Evolutionary conservation across 2,888 invertebrate genomes (phyloP).

Genomic region (Tipula unca): DNA sequence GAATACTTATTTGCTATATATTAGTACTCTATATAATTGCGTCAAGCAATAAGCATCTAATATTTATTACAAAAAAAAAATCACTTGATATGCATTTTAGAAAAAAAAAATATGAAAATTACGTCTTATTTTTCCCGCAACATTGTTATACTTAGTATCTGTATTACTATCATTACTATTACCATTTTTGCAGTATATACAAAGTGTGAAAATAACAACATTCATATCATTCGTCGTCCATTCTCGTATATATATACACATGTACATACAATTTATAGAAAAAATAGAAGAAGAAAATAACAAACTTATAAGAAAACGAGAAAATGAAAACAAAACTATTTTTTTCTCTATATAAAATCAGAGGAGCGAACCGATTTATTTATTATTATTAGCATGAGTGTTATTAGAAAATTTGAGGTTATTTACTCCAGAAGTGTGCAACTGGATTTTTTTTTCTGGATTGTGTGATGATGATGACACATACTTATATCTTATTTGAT

Average conservation of each 20-base stretch:
- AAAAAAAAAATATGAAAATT: background rate
- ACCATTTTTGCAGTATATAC: background rate
- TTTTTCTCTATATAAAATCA: background rate
- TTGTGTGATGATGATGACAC: background rate
- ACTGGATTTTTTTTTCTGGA: background rate
- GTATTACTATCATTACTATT: background rate
- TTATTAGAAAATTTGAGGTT: background rate
- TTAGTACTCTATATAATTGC: background rate
- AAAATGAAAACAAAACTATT: background rate
- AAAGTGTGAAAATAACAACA: background rate
- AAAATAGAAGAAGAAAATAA: background rate
- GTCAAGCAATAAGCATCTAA: background rate
- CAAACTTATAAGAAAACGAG: background rate
- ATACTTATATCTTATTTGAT: background rate
- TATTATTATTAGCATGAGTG: background rate
- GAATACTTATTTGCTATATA: background rate
- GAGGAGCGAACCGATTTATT: background rate
- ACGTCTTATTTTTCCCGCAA: background rate
- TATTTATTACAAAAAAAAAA: background rate
- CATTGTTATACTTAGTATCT: background rate
- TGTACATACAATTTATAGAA: background rate
- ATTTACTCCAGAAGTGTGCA: background rate
- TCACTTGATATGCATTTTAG: background rate
- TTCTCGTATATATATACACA: background rate
- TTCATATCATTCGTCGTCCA: background rate